phyloP scores from a whole-genome alignment of 2,888 invertebrate species.

The Callosobruchus maculatus region DNA sequence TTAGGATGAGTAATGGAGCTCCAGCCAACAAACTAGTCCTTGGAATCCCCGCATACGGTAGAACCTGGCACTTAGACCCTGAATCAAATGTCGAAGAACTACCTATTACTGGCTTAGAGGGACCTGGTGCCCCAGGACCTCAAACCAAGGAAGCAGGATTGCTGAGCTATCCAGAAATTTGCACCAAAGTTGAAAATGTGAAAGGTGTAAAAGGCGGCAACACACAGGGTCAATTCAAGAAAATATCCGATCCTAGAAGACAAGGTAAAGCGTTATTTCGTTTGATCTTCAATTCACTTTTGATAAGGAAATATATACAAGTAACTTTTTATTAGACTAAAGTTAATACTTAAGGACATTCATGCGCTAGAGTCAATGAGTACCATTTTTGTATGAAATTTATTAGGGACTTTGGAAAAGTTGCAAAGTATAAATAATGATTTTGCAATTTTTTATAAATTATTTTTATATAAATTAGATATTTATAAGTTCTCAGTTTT shows the following conservation, averaged over 20 bases:
- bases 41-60: slow-evolving; percentile 66
- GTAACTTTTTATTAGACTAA: too few species aligned
- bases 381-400: too few species aligned
- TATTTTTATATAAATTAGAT: too few species aligned
- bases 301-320: too few species aligned
- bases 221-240: slow-evolving; percentile 60
- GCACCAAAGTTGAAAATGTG: slow-evolving; percentile 60
- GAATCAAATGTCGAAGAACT: slow-evolving; percentile 72
- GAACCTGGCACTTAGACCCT: slow-evolving; percentile 70
- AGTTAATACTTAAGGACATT: too few species aligned
- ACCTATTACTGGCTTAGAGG: slow-evolving; percentile 65
- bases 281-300: too few species aligned
- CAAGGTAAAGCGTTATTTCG: not conserved
- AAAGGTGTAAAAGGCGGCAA: slow-evolving; percentile 41
- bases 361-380: too few species aligned
- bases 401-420: too few species aligned
- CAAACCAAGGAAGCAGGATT: slow-evolving; percentile 66
- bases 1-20: slow-evolving; percentile 58
- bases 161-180: slow-evolving; percentile 74
- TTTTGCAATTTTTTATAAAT: too few species aligned
- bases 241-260: slow-evolving; percentile 73
- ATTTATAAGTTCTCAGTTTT: too few species aligned
- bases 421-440: too few species aligned
- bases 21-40: slow-evolving; percentile 65
- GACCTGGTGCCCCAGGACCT: slow-evolving; percentile 67